These are phyloP conservation scores for Conchocele bisecta DNA, from an alignment of 2,888 invertebrate genomes.

Conservation along the genomic window DNA sequence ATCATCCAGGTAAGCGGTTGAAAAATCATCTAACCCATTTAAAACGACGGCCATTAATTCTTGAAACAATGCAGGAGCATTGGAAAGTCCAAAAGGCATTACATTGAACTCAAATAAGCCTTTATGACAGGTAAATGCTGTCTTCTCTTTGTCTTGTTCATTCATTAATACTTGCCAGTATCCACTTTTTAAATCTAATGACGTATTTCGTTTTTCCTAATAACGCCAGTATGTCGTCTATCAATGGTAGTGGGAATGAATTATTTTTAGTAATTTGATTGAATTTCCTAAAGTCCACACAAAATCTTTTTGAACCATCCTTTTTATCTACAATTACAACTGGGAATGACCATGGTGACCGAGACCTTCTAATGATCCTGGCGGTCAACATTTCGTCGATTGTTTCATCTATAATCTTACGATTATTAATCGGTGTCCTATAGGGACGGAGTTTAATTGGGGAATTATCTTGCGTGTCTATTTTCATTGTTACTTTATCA, in stretches of 20 bases:
- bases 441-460: constrained; percentile 5
- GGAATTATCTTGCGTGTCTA: neutral
- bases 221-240: constrained; percentile 28
- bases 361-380: neutral
- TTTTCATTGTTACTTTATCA: neutral
- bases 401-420: neutral
- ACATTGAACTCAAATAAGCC: constrained; percentile 39
- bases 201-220: constrained; percentile 20
- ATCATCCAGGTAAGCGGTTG: constrained; percentile 49
- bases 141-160: neutral
- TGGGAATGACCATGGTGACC: neutral
- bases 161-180: constrained; percentile 43
- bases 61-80: constrained; percentile 34
- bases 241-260: constrained; percentile 24
- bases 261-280: constrained; percentile 5
- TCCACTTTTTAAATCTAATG: constrained; percentile 30
- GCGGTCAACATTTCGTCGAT: constrained; percentile 2
- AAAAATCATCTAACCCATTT: constrained; percentile 36
- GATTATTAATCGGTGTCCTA: neutral
- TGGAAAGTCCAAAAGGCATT: constrained; percentile 33
- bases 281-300: constrained; percentile 2
- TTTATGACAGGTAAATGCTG: constrained; percentile 12
- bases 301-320: neutral
- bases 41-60: constrained; percentile 35
- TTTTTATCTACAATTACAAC: neutral